Evolutionary conservation across 2,113 vertebrate genomes (phyloP), one percentile per base, ranked within the genome.

Genomic region (Lepus americanus): DNA sequence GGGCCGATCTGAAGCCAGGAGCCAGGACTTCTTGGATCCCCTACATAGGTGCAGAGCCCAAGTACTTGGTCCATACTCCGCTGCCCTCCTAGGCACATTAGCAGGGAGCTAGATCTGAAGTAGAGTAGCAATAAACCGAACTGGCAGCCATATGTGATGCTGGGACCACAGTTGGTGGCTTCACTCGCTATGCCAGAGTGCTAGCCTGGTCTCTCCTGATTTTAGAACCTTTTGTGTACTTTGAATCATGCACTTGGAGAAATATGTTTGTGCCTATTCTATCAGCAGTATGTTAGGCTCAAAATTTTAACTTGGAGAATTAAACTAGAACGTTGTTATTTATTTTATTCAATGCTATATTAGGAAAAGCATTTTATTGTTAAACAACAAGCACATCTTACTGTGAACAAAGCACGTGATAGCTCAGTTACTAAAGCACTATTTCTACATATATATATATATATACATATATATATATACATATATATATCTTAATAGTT

Each of bases 321-420:
- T 83, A 36, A 95, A 83, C 31, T 69, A 83, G 90, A 89, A 82
- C 76, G 33, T 10, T 36, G 0, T 70, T 80, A 36, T 67, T 73
- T 87, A 63, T 77, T 36, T 74, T 55, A 64, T 39, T 91, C 7
- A 33, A 12, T 74, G 44, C 19, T 22, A 80, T 61, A 27, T 61
- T 19, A 87, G 33, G n/a, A 25, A 92, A 96, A 64, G 2, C 51
- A 6, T 69, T 91, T 64, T 20, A 94, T 73, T 51, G 49, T 76
- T 72, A 84, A 92, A 23, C 5, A 86, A 89, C 29, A 44, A 49
- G 36, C 29, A 61, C 11, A 20, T 69, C 22, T 86, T 86, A 70
- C 51, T 76, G 4, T 83, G 59, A 83, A 6, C n/a, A 59, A 89
- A 93, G 87, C 22, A 82, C 10, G 16, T 53, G 78, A 70, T 13